Percentiles rank a stretch among this genome's conserved stretches.
These are phyloP conservation scores for Poecilia gillii DNA, from an alignment of 2,797 vertebrate genomes.

Conservation along the genomic window DNA sequence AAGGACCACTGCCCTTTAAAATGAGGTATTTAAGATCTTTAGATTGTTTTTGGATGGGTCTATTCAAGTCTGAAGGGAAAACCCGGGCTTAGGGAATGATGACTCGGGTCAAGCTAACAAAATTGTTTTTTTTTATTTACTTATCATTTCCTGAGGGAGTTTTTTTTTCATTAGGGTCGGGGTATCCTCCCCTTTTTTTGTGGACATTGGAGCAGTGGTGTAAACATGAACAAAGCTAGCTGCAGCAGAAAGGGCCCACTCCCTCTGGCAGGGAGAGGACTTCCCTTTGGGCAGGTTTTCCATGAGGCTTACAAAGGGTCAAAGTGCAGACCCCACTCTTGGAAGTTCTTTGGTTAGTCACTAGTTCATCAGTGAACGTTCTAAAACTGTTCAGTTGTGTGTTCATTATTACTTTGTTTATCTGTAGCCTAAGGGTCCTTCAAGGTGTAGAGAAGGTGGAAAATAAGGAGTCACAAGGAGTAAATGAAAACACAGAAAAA, in stretches of 20 bases:
- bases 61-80: neutral
- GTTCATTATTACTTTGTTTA: neutral
- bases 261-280: too few species aligned
- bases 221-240: neutral
- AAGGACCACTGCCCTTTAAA: neutral
- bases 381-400: neutral
- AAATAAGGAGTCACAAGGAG: neutral
- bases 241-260: neutral
- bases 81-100: neutral
- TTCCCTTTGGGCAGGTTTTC: too few species aligned
- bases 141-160: too few species aligned
- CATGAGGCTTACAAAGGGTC: too few species aligned
- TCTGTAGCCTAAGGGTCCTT: neutral
- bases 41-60: neutral
- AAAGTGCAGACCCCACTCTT: too few species aligned
- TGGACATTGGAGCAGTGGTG: neutral
- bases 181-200: neutral
- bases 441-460: neutral
- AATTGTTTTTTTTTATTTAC: too few species aligned
- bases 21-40: neutral
- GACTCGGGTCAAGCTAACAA: too few species aligned
- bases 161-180: too few species aligned
- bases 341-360: neutral
- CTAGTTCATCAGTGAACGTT: neutral
- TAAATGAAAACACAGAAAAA: neutral